Percentiles rank a stretch among this genome's conserved stretches.
Conservation (phyloP, 2,797 vertebrate species). For the Yasuhikotakia modesta region DNA sequence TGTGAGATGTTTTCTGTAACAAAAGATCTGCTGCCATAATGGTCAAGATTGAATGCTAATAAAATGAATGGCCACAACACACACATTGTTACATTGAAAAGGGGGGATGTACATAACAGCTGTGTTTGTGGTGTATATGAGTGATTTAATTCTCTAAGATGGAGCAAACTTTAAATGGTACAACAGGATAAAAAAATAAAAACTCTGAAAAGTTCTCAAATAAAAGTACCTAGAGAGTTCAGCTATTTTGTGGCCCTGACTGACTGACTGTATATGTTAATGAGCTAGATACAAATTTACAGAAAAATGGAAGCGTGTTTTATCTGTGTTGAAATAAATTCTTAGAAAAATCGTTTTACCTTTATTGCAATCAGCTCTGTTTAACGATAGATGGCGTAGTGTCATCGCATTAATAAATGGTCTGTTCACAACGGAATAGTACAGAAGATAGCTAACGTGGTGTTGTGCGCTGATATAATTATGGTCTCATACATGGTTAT, state of each 20-base stretch:
- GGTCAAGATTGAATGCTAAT: constrained; percentile 27
- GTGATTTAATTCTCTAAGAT: constrained; percentile 33
- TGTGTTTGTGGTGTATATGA: constrained; percentile 48
- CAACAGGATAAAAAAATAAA: constrained; percentile 40
- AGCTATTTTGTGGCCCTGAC: background rate
- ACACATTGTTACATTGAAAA: constrained; percentile 43
- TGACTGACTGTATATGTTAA: background rate
- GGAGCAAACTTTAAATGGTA: constrained; percentile 31
- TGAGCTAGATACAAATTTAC: background rate
- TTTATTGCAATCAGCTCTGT: background rate
- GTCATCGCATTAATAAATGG: background rate
- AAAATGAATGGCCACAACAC: constrained; percentile 15
- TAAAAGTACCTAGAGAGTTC: background rate
- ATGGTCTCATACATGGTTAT: too few relatives aligned
- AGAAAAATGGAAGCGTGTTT: background rate
- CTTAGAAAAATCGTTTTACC: background rate
- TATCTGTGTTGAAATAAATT: background rate
- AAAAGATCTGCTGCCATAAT: background rate
- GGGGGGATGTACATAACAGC: constrained; percentile 55
- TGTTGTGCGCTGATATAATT: too few relatives aligned
- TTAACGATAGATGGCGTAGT: background rate
- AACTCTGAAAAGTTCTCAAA: background rate
- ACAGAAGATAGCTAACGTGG: too few relatives aligned
- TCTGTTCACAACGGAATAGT: background rate
- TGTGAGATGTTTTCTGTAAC: constrained; percentile 10